Percentiles rank a stretch among this genome's conserved stretches.
Evolutionary conservation across 2,113 vertebrate species (phyloP).

Genomic region (Epinephelus fuscoguttatus): DNA sequence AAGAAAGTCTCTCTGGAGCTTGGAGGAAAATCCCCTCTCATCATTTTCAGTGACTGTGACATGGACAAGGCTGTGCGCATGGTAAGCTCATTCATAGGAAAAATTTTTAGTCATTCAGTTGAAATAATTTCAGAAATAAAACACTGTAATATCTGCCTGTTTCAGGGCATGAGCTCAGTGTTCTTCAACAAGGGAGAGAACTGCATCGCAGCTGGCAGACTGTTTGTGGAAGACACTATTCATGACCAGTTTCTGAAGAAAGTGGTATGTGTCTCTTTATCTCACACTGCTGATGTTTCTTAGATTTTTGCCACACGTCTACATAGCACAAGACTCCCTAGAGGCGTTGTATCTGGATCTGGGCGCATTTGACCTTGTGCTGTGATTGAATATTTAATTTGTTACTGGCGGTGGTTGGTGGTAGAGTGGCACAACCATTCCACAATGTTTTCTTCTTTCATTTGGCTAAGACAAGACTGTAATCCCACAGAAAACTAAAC

Average conservation of each 20-base stretch:
- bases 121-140: neutral
- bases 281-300: no score
- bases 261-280: constrained; percentile 82
- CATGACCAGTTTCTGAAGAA: constrained; percentile 88
- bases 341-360: no score
- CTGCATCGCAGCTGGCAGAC: constrained; percentile 90
- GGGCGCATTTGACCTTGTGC: no score
- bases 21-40: constrained; percentile 92
- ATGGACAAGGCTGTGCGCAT: constrained; percentile 90
- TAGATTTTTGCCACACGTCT: no score
- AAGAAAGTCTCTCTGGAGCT: constrained; percentile 94
- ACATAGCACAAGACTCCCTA: no score
- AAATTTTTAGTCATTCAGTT: neutral
- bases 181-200: constrained; percentile 95
- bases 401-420: no score
- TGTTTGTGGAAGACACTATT: constrained; percentile 89
- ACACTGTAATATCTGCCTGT: constrained; percentile 8
- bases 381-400: no score
- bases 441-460: no score
- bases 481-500: no score
- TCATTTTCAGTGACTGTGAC: constrained; percentile 92
- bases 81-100: constrained; percentile 71
- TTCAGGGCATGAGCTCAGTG: constrained; percentile 90
- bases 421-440: no score
- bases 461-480: no score